Evolutionary conservation across 2,888 invertebrate species (phyloP).

Genomic region (Pyralis farinalis): DNA sequence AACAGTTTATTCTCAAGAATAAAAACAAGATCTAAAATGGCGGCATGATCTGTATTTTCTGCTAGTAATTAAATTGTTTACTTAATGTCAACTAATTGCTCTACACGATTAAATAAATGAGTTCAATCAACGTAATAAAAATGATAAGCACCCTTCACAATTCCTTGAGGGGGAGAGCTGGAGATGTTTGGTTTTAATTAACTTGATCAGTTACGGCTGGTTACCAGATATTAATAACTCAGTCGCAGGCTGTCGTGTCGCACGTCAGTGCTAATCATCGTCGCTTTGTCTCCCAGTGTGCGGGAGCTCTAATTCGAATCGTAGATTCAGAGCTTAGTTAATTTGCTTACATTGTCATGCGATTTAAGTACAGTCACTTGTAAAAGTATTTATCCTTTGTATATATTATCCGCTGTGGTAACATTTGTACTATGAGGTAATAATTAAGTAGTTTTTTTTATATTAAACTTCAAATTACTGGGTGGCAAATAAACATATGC

Average conservation of each 20-base stretch:
- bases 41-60: not conserved
- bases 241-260: conserved; percentile 50
- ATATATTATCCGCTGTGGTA: no score
- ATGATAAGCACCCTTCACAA: conserved; percentile 33
- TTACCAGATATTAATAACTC: conserved; percentile 54
- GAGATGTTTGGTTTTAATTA: conserved; percentile 75
- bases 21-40: not conserved
- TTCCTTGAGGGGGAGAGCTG: conserved; percentile 23
- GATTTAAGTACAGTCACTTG: no score
- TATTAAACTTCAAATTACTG: no score
- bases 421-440: no score
- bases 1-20: not conserved
- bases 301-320: conserved; percentile 27
- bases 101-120: conserved; percentile 28
- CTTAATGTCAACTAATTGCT: not conserved
- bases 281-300: conserved; percentile 49
- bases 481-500: no score
- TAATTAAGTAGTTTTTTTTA: no score
- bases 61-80: not conserved
- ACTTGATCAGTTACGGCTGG: conserved; percentile 35
- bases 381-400: no score
- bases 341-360: no score
- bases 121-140: conserved; percentile 39
- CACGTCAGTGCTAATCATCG: conserved; percentile 57
- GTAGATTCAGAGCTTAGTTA: not conserved